A percentile compares a stretch with the other conserved stretches of the same genome.
phyloP scores from a whole-genome alignment of 2,888 invertebrate species.

The Ashinkailepas kermadecensis region DNA sequence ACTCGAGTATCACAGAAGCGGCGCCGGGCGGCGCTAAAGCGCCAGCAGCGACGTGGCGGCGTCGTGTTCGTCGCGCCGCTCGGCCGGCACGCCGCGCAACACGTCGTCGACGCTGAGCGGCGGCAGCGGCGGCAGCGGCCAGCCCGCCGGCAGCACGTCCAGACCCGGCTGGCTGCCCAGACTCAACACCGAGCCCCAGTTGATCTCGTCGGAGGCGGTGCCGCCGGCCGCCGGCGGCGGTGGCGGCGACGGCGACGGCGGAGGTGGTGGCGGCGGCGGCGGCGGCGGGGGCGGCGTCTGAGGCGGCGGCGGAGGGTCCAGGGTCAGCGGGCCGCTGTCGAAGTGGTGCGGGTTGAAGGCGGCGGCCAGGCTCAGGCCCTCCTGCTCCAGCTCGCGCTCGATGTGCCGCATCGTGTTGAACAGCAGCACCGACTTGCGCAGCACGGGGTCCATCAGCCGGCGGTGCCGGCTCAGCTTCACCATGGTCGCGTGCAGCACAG shows the following conservation, averaged over 20 bases:
- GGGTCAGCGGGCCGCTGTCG: slow-evolving; percentile 25
- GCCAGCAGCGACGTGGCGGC: not conserved
- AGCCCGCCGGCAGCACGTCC: slow-evolving; percentile 43
- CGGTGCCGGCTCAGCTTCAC: slow-evolving; percentile 79
- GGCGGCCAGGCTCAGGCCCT: slow-evolving; percentile 40
- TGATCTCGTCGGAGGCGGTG: slow-evolving; percentile 58
- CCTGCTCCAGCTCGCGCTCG: slow-evolving; percentile 74
- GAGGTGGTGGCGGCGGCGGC: slow-evolving; percentile 42
- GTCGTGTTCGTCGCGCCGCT: slow-evolving; percentile 9
- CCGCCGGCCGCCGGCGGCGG: slow-evolving; percentile 34
- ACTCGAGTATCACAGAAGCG: slow-evolving; percentile 5
- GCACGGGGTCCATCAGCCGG: slow-evolving; percentile 79
- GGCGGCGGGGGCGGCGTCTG: slow-evolving; percentile 40
- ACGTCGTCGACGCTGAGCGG: slow-evolving; percentile 44
- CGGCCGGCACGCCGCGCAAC: slow-evolving; percentile 40
- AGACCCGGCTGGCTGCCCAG: slow-evolving; percentile 77
- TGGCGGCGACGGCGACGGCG: slow-evolving; percentile 38
- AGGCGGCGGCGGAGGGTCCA: slow-evolving; percentile 25
- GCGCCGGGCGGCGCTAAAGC: slow-evolving; percentile 7
- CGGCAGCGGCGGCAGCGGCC: slow-evolving; percentile 30
- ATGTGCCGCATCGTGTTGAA: slow-evolving; percentile 84
- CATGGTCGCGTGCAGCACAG: slow-evolving; percentile 86
- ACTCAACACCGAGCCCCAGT: slow-evolving; percentile 85
- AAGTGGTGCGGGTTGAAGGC: slow-evolving; percentile 31
- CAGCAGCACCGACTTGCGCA: slow-evolving; percentile 82